These are phyloP conservation scores for Leptopilina boulardi DNA, from an alignment of 1,140 invertebrate genomes.

Conservation along the genomic window DNA sequence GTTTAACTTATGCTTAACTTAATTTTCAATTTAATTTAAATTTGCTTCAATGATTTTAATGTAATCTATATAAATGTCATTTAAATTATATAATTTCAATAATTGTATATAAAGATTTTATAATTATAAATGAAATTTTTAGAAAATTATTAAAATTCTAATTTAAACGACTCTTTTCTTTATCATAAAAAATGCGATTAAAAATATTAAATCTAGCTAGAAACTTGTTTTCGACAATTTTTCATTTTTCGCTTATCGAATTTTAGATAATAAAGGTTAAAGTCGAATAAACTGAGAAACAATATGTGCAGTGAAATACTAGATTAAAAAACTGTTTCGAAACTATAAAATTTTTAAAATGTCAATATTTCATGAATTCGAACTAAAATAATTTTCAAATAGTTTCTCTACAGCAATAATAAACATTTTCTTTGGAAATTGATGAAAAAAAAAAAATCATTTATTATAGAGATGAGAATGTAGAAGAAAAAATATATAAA, in stretches of 20 bases:
- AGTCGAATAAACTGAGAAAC: neutral
- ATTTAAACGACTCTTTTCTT: neutral
- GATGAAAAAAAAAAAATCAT: neutral
- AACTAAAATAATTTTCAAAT: no score
- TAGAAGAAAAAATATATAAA: neutral
- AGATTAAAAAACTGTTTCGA: neutral
- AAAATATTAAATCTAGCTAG: neutral
- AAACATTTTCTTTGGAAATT: neutral
- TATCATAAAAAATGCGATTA: neutral
- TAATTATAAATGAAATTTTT: neutral
- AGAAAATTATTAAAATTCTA: neutral
- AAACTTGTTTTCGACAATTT: constrained; percentile 30
- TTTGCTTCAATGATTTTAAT: no score
- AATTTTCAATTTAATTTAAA: no score
- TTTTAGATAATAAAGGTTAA: constrained; percentile 22
- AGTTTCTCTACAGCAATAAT: no score
- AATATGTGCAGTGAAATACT: constrained; percentile 15
- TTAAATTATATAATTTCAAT: no score
- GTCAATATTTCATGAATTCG: neutral
- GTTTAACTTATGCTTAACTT: no score
- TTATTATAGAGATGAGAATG: neutral
- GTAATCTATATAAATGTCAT: no score
- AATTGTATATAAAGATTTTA: no score
- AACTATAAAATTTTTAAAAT: constrained; percentile 24
- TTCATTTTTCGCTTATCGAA: constrained; percentile 15